Percentiles rank a stretch among this genome's conserved stretches.
Evolutionary conservation across 1,140 invertebrate species (phyloP).

Genomic region (Ridgeia piscesae): DNA sequence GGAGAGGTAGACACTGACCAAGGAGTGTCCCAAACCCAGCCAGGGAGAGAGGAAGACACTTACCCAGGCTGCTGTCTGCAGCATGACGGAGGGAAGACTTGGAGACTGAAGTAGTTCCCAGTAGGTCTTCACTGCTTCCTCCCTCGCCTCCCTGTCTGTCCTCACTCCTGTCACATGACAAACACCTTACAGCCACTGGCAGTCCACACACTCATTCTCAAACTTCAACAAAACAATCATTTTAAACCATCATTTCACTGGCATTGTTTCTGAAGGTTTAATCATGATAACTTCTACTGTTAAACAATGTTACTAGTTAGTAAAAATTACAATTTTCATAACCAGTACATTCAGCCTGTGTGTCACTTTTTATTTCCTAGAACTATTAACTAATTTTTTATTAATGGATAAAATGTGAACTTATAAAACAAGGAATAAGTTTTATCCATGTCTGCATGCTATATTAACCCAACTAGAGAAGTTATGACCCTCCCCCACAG

Average conservation of each 20-base stretch:
- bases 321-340: not conserved
- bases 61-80: conserved; percentile 23
- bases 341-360: too few relatives aligned
- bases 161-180: not conserved
- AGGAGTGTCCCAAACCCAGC: not conserved
- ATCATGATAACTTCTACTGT: not conserved
- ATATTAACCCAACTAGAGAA: not conserved
- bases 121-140: not conserved
- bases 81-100: not conserved
- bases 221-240: not conserved
- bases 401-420: too few relatives aligned
- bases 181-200: not conserved
- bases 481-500: not conserved
- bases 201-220: not conserved
- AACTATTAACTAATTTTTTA: too few relatives aligned
- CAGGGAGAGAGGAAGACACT: not conserved
- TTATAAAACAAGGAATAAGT: not conserved
- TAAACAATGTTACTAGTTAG: not conserved
- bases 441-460: not conserved
- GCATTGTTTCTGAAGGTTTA: not conserved
- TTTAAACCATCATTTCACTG: not conserved
- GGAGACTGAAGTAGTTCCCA: conserved; percentile 4
- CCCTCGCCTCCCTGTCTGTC: not conserved
- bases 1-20: too few relatives aligned
- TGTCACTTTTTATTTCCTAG: too few relatives aligned